Evolutionary conservation across 1,140 invertebrate genomes (phyloP), one percentile per base, ranked within the genome.

Genomic region (Armadillidium nasatum): DNA sequence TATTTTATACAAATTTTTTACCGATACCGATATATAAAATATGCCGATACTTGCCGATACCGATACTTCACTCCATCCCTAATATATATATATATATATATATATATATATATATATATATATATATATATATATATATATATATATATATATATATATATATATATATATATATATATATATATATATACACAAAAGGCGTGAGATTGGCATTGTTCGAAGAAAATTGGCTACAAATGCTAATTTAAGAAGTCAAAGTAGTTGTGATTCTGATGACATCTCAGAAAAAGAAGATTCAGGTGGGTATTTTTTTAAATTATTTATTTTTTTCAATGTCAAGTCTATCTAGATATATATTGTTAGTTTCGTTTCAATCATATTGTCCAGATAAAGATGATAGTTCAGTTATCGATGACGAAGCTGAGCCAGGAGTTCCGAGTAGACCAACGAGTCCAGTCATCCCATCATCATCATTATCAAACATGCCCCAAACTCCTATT

Each of bases 201-300:
- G 46, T 85, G 85, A 86, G 73, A 86, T 86, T 69, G 79, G 84
- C 4, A 82, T 83, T 75, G 83, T 85, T 13, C 77, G 85, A n/a
- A 78, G 84, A 71, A 85, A 85, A 73, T 73, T 86, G 33, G 84
- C 85, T 9, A 76, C 85, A 44, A 82, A 85, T 76, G 83, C 74
- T 11, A 77, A 78, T 46, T 77, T 77, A 45, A 73, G 46, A 50
- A 23, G 44, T 9, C 46, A 73, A 71, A 21, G 11, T 70, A 19
- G 75, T 46, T 77, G 74, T 67, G 79, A 80, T 66, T 43, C 72
- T 45, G 79, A 80, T 60, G 79, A 80, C 43, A 74, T 78, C 10
- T 68, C 72, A n/a, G 79, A 77, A 0, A 75, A 76, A 46, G 77
- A 78, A n/a, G 77, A 78, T 33, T 76, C 77, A 19, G 77, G 77